Evolutionary conservation across 1,140 invertebrate species (phyloP), one percentile per base, ranked within the genome.

Genomic region (Amyelois transitella): DNA sequence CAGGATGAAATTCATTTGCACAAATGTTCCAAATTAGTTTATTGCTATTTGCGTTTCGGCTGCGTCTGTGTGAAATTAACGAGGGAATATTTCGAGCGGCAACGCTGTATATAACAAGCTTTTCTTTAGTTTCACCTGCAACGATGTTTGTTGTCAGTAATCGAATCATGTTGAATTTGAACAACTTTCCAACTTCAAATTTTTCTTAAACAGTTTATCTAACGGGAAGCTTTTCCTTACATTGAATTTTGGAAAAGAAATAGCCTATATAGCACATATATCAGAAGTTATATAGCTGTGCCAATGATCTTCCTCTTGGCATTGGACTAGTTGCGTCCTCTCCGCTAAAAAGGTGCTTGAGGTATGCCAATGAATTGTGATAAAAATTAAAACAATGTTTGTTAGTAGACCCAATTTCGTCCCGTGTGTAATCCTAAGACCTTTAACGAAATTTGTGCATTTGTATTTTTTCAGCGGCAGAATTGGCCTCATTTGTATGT

Each of bases 11-110:
- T 66, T 57, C 56, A 66, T 66, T 66, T 59, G 59, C 54, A 43
- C 59, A 53, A 66, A 59, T 58, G 55, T 58, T 50, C 53, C 28
- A 57, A 66, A 66, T 66, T 62, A 66, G 64, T 62, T 66, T 58
- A 66, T 66, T 66, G 55, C 58, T 61, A 65, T 65, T 64, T 64
- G 58, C 24, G 43, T 57, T 64, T 55, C 49, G 43, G 48, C 44
- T 60, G 20, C 44, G 53, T 8, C 12, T 7, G 28, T 18, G 50
- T 8, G 12, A 14, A 14, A 38, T 38, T 38, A 4, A 38, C n/a
- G 32, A 8, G 17, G 1, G 12, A 2, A 14, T 38, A 14, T 38
- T 38, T 2, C 32, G 32, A 3, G 32, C 17, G n/a, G n/a, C n/a
- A n/a, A n/a, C n/a, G n/a, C n/a, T n/a, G n/a, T n/a, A n/a, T n/a